Conservation (phyloP, 1,140 invertebrate species). For the Lasioglossum baleicum region DNA sequence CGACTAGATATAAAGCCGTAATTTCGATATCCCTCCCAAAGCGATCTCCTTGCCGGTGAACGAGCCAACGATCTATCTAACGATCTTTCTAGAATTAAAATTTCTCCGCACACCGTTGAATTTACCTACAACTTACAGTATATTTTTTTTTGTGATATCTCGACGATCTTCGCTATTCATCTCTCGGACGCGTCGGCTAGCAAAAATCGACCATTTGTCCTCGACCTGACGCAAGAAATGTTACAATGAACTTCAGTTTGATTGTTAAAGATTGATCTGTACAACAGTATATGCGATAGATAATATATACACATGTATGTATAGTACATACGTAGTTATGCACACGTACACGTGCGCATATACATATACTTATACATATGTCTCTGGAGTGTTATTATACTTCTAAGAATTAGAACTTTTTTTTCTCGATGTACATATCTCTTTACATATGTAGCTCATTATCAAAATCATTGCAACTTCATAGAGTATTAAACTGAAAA, state of each 20-base stretch:
- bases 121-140: slow-evolving; percentile 6
- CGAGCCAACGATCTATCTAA: background rate
- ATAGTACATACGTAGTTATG: background rate
- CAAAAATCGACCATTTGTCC: background rate
- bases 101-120: background rate
- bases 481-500: slow-evolving; percentile 22
- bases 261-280: slow-evolving; percentile 22
- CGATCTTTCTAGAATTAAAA: background rate
- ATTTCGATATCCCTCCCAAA: slow-evolving; percentile 16
- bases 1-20: slow-evolving; percentile 42
- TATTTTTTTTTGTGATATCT: slow-evolving; percentile 1
- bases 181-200: background rate
- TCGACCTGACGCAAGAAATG: slow-evolving; percentile 9
- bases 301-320: background rate
- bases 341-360: no score
- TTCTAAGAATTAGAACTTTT: slow-evolving; percentile 20
- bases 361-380: background rate
- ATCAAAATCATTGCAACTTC: slow-evolving; percentile 29
- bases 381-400: slow-evolving; percentile 5
- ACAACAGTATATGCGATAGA: slow-evolving; percentile 15
- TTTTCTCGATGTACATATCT: slow-evolving; percentile 23
- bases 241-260: slow-evolving; percentile 11
- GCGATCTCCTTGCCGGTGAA: slow-evolving; percentile 10
- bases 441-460: slow-evolving; percentile 19
- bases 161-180: background rate